A percentile compares a stretch with the other conserved stretches of the same genome.
phyloP scores from a whole-genome alignment of 2,888 invertebrate genomes.

The Drosophila meridiana region DNA sequence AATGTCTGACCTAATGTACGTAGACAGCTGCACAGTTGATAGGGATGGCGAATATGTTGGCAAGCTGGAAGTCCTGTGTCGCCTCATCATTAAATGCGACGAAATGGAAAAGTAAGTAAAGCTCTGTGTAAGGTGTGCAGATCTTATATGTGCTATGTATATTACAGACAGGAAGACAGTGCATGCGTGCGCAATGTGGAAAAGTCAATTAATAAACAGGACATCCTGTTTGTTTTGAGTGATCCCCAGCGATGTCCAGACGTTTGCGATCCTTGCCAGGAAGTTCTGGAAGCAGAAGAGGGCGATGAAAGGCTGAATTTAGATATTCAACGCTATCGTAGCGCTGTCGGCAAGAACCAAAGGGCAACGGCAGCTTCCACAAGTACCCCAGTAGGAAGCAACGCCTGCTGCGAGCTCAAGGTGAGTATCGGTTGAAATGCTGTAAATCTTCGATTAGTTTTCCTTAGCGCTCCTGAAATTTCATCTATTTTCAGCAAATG shows the following conservation, averaged over 20 bases:
- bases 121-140: background rate
- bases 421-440: constrained; percentile 16
- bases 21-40: constrained; percentile 51
- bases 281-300: constrained; percentile 31
- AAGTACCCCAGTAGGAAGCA: constrained; percentile 40
- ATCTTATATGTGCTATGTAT: background rate
- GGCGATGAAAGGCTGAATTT: constrained; percentile 66
- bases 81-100: constrained; percentile 70
- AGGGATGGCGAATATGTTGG: constrained; percentile 52
- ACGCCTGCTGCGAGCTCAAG: constrained; percentile 69
- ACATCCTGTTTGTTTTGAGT: constrained; percentile 75
- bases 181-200: constrained; percentile 16
- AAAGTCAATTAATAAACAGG: constrained; percentile 51
- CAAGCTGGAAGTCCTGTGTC: constrained; percentile 62
- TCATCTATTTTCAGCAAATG: constrained; percentile 46
- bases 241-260: constrained; percentile 56
- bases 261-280: constrained; percentile 52
- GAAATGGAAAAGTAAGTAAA: constrained; percentile 50
- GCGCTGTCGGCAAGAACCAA: constrained; percentile 50
- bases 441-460: background rate
- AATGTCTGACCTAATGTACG: constrained; percentile 62
- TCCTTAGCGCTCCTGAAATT: background rate
- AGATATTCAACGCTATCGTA: constrained; percentile 76
- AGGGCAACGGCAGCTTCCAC: constrained; percentile 43
- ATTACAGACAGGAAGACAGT: background rate